phyloP scores from a whole-genome alignment of 2,888 invertebrate genomes.

The Trisateles emortualis region DNA sequence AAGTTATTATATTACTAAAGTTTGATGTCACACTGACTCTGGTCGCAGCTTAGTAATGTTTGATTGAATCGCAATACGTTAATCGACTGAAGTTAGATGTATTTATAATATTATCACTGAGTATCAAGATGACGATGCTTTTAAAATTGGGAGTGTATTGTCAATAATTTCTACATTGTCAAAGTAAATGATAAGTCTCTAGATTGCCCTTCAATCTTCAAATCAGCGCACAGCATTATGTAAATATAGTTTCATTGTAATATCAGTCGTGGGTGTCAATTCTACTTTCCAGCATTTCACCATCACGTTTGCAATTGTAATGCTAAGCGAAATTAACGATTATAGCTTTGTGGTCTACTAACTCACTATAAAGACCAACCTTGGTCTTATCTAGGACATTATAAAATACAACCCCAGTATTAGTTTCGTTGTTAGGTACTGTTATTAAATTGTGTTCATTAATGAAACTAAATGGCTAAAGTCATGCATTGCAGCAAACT shows the following conservation, averaged over 20 bases:
- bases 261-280: constrained; percentile 47
- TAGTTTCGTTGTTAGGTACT: constrained; percentile 2
- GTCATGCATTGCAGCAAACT: too few relatives aligned
- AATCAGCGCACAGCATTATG: constrained; percentile 35
- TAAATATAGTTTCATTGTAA: constrained; percentile 46
- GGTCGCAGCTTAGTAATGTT: too few relatives aligned
- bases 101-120: too few relatives aligned
- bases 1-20: too few relatives aligned
- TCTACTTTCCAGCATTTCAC: constrained; percentile 52
- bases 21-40: too few relatives aligned
- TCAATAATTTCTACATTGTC: too few relatives aligned
- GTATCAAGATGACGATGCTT: too few relatives aligned
- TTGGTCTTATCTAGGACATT: background rate
- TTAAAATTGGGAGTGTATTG: too few relatives aligned
- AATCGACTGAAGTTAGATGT: too few relatives aligned
- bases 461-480: constrained; percentile 4
- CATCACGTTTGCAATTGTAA: constrained; percentile 46
- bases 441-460: background rate
- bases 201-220: constrained; percentile 26
- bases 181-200: constrained; percentile 12
- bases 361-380: constrained; percentile 16
- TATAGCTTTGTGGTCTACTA: constrained; percentile 28
- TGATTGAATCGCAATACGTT: too few relatives aligned
- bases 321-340: constrained; percentile 40
- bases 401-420: background rate